Base-by-base conservation (phyloP, 2,113 vertebrate species). In the Oryzias javanicus region DNA sequence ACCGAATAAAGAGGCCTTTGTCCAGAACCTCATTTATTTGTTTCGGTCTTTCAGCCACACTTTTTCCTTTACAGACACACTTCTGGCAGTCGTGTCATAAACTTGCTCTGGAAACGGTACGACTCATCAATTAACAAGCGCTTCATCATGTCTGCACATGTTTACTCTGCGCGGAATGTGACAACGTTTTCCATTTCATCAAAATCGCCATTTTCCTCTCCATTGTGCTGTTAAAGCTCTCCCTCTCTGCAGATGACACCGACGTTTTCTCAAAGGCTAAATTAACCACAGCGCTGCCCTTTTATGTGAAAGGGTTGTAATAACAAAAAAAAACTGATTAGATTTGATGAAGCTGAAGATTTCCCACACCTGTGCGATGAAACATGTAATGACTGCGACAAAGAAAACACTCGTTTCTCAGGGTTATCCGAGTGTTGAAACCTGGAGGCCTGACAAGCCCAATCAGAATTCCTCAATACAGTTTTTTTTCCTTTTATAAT, bases 1-100 rank as follows among this genome's bases (percentile, higher is more conserved):
- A 55, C 35, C 15, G 50, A 76, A 89, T 77, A 90, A 86, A 88
- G 81, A 55, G 49, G 20, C 79, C 8, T 89, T 91, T 91, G 88
- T 91, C 42, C 50, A 49, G 52, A 55, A 58, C 58, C 67, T 78
- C 64, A 42, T 69, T 62, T 16, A 42, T 18, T 49, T 35, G 35
- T 35, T 35, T 35, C n/a, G 35, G 35, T 35, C 35, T 35, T 63
- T 49, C 16, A 44, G 50, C 13, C 22, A 55, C 55, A 53, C 61
- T 12, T 48, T 72, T 55, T 79, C 54, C 49, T 49, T 42, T 25
- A 24, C 12, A 49, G 12, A 69, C 47, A 47, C 44, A 51, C 29
- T 61, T 29, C 22, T 42, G 49, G 57, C 25, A 19, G 49, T 4
- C 22, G 51, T n/a, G 17, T 6, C 10, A 35, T 35, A 35, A 35